Evolutionary conservation across 2,113 vertebrate species (phyloP), one percentile per base, ranked within the genome.

Genomic region (Rhipidura dahli): DNA sequence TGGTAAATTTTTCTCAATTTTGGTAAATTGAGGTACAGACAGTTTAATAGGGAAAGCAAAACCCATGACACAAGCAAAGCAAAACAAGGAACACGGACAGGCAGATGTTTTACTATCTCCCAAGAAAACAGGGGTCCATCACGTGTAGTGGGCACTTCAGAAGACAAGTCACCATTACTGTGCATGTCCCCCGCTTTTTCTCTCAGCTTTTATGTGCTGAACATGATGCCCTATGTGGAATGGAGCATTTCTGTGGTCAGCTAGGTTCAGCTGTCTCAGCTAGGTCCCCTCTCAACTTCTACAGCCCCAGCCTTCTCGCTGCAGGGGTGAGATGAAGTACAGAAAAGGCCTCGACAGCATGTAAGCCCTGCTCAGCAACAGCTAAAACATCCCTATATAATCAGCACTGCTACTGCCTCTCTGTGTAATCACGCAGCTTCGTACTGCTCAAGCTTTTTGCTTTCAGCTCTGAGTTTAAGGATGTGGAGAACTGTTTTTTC

Each of bases 141-240:
- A 60, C 0, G 0, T 1, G 1, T 47, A 28, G 15, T 2, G 0
- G 10, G n/a, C 23, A 24, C 31, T 44, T 77, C 21, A 14, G 28
- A 68, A 49, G 42, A 40, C n/a, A 72, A 33, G 63, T 54, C 1
- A 1, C 26, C 9, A 12, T 66, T 28, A 37, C 15, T 84, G 30
- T 4, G 2, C 23, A 44, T 0, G 1, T 82, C 15, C 22, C 31
- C 11, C 30, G 4, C 33, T 75, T 31, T 53, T 63, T 18, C 28
- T 15, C 13, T 22, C 16, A 37, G 26, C 49, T 71, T 75, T 51
- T 33, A 19, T 5, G 2, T n/a, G 10, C 33, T 65, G 78, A 61
- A 14, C 10, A 7, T 3, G 9, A 33, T 6, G 6, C 19, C 9
- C 3, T 17, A 2, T 12, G 13, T 66, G 30, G 22, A 21, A 0